Base-by-base conservation (phyloP, 2,888 invertebrate species). In the Halocaridina rubra region DNA sequence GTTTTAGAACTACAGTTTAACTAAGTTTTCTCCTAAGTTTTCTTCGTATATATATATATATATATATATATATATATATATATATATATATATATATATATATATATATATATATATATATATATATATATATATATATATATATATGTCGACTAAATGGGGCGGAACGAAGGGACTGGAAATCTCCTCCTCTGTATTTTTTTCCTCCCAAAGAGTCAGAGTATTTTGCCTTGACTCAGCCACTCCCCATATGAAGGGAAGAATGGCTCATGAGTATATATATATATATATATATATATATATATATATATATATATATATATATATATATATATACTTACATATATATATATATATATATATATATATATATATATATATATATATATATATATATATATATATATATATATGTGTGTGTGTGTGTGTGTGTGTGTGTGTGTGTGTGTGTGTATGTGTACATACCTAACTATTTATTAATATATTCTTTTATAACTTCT, bases 231-330 rank as follows among this genome's bases (percentile, higher is more conserved):
- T n/a, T n/a, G n/a, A n/a, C n/a, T n/a, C n/a, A n/a, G n/a, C n/a
- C n/a, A n/a, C n/a, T n/a, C n/a, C n/a, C n/a, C n/a, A n/a, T n/a
- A n/a, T n/a, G n/a, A n/a, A n/a, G n/a, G n/a, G n/a, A n/a, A n/a
- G n/a, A n/a, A n/a, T n/a, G 2, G 2, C 5, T 19, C 27, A 13
- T 64, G 10, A 22, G 10, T 13, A 64, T 64, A 64, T 64, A 64
- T 64, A 64, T 64, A 64, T 64, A 64, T 64, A 64, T 64, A 64
- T 64, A 64, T 13, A 64, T 22, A 64, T 64, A 64, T 22, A 64
- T 64, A 64, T 64, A 64, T 64, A 64, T 64, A 64, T 64, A 64
- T 64, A 64, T 64, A 64, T 64, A 64, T 64, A 64, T 64, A 64
- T 64, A 13, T 64, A 3, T 64, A 10, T 64, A 64, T 64, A 10